These are phyloP conservation scores for Balaeniceps rex DNA, from an alignment of 2,113 vertebrate genomes.

Conservation along the genomic window DNA sequence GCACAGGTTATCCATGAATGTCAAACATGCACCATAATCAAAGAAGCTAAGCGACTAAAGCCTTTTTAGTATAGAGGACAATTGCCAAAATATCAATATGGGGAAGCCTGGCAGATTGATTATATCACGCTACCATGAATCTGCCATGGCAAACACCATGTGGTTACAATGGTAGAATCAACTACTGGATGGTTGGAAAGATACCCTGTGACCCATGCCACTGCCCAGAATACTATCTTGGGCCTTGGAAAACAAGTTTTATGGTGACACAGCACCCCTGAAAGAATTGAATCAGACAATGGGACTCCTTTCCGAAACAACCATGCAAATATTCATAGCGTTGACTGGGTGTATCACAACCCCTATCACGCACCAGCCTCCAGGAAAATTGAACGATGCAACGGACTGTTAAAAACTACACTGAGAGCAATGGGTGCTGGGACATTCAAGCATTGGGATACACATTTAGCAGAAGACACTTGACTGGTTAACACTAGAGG, in stretches of 20 bases:
- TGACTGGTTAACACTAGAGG: too few relatives aligned
- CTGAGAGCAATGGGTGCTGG: too few relatives aligned
- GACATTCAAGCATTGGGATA: too few relatives aligned
- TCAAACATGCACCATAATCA: not conserved
- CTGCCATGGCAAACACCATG: not conserved
- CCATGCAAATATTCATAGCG: too few relatives aligned
- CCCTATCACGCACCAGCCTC: too few relatives aligned
- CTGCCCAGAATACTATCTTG: not conserved
- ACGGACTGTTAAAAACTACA: too few relatives aligned
- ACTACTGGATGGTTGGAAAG: not conserved
- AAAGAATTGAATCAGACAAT: too few relatives aligned
- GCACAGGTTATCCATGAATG: not conserved
- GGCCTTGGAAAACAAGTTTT: not conserved
- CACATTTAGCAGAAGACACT: too few relatives aligned
- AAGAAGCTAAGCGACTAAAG: not conserved
- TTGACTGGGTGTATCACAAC: too few relatives aligned
- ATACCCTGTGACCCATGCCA: not conserved
- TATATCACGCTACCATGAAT: not conserved
- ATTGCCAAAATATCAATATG: not conserved
- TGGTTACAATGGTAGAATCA: not conserved
- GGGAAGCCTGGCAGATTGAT: not conserved
- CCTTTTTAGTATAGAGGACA: not conserved
- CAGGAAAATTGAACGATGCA: too few relatives aligned
- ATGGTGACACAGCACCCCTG: not conserved
- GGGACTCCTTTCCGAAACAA: too few relatives aligned